Base-by-base conservation (phyloP, 2,888 invertebrate species). In the Orthosia cruda region DNA sequence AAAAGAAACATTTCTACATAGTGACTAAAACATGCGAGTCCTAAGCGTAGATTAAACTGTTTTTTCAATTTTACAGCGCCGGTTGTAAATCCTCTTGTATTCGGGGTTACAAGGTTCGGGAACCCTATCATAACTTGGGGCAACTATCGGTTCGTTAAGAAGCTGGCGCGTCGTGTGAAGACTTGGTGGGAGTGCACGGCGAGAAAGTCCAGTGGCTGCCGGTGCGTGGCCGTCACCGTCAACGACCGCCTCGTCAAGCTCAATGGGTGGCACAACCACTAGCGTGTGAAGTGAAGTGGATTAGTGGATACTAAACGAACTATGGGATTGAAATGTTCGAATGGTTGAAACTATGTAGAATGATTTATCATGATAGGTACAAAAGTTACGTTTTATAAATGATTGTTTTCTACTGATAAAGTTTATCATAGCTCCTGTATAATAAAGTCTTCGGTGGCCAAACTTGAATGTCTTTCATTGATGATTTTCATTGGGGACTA, bases 161-260 rank as follows among this genome's bases (percentile, higher is more conserved):
- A 96, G 84, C 79, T 96, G 75, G 85, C 89, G 13, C 90, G 96
- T 0, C 90, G 92, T 18, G 72, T 89, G 49, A 96, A 95, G 88
- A 95, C 95, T 23, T 96, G 95, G 95, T 96, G 96, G 96, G 95
- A 95, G 87, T 96, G 96, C 63, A 92, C 92, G 0, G 92, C 93
- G 2, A 92, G 94, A 82, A 96, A 95, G 91, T 91, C 84, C 16
- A 83, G 79, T 18, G 92, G 93, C 0, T 96, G 96, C 82, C 91
- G 93, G 4, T 96, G 96, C n/a, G n/a, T n/a, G n/a, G n/a, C n/a
- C n/a, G n/a, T n/a, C n/a, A n/a, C n/a, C n/a, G n/a, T n/a, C n/a
- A 91, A 95, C 40, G 91, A 94, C 58, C 88, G 93, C 4, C 90
- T 96, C 9, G 87, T 95, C 65, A 95, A 95, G 71, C 89, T 95